Evolutionary conservation across 2,888 invertebrate genomes (phyloP).

Genomic region (Agrotis exclamationis): DNA sequence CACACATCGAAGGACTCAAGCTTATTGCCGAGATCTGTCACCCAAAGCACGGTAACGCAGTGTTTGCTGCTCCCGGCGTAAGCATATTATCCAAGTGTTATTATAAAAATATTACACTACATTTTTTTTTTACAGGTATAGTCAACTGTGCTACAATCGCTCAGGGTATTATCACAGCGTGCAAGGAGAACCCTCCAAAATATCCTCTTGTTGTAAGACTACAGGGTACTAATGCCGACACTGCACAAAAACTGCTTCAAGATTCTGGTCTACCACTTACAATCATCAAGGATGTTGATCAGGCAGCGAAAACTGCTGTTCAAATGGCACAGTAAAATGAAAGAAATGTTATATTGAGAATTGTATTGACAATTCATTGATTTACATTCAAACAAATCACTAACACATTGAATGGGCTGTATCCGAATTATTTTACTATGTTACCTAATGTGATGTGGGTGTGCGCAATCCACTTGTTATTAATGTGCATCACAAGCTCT

Average conservation of each 20-base stretch:
- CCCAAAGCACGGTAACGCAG: no score
- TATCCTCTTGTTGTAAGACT: conserved; percentile 98
- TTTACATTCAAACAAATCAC: conserved; percentile 54
- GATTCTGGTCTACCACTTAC: conserved; percentile 96
- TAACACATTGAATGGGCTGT: conserved; percentile 6
- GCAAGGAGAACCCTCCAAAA: conserved; percentile 94
- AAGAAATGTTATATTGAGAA: conserved; percentile 21
- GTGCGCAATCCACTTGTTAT: neutral
- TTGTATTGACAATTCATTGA: conserved; percentile 47
- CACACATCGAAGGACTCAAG: no score
- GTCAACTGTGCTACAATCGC: conserved; percentile 99
- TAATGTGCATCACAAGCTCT: conserved; percentile 33
- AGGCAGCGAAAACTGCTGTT: conserved; percentile 98
- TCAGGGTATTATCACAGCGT: conserved; percentile 97
- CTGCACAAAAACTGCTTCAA: conserved; percentile 95
- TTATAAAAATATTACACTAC: neutral
- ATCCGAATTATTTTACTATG: conserved; percentile 51
- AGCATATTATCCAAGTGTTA: no score
- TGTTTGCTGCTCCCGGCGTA: no score
- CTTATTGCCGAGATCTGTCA: no score
- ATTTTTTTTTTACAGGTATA: conserved; percentile 92
- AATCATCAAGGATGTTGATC: conserved; percentile 96
- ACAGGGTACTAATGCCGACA: conserved; percentile 98
- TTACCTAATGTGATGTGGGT: neutral
- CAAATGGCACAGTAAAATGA: conserved; percentile 75